These are phyloP conservation scores for Tinamus major DNA, from an alignment of 2,797 vertebrate genomes.

Conservation along the genomic window DNA sequence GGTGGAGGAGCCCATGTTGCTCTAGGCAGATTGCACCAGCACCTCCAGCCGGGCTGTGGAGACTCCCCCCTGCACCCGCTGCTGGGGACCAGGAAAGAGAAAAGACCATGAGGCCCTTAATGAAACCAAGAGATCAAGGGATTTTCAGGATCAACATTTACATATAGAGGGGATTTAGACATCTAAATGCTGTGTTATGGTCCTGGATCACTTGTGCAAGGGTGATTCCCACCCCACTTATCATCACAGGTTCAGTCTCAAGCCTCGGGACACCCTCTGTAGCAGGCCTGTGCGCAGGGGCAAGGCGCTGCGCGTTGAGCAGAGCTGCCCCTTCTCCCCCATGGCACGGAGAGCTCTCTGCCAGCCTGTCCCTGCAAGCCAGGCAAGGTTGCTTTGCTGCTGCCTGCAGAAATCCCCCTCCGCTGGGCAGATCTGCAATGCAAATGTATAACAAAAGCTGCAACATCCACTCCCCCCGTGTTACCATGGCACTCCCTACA, in stretches of 20 bases:
- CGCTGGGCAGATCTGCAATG: conserved; percentile 42
- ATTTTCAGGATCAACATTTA: background rate
- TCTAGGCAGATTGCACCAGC: background rate
- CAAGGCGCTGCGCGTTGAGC: background rate
- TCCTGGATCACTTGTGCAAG: background rate
- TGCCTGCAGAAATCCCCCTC: background rate
- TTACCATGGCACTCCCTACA: conserved; percentile 46
- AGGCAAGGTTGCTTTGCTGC: background rate
- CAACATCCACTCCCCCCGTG: conserved; percentile 15
- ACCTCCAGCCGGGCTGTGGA: rapidly evolving
- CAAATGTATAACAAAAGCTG: conserved; percentile 24
- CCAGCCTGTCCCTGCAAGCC: background rate
- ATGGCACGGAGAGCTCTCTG: background rate
- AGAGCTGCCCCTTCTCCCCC: background rate
- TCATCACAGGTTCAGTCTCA: background rate
- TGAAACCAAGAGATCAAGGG: background rate
- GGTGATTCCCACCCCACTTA: background rate
- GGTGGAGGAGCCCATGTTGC: rapidly evolving
- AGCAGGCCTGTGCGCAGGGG: background rate
- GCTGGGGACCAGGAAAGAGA: background rate
- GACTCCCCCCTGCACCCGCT: rapidly evolving
- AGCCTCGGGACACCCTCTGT: background rate
- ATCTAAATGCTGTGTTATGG: rapidly evolving
- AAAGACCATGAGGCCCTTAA: background rate
- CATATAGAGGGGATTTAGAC: rapidly evolving